Conservation (phyloP, 2,888 invertebrate species). For the Drosophila mettleri region DNA sequence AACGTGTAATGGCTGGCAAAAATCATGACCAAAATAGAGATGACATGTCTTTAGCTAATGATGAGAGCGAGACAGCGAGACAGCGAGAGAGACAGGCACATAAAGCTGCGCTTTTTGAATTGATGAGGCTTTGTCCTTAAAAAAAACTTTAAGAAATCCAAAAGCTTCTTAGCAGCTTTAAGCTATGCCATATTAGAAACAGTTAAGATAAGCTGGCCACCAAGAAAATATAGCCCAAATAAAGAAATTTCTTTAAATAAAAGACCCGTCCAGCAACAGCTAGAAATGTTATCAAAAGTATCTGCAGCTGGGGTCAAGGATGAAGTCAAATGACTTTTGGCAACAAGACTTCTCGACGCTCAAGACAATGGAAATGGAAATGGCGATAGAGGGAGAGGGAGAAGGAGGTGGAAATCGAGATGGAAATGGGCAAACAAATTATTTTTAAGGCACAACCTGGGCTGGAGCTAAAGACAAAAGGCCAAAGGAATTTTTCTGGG, state of each 20-base stretch:
- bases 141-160: neutral
- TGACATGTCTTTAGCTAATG: slow-evolving; percentile 56
- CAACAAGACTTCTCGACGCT: too few relatives aligned
- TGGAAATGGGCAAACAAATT: neutral
- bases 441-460: neutral
- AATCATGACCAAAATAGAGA: slow-evolving; percentile 71
- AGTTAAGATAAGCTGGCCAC: too few relatives aligned
- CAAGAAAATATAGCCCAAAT: too few relatives aligned
- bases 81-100: neutral
- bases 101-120: slow-evolving; percentile 13
- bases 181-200: neutral
- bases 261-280: neutral
- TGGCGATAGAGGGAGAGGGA: too few relatives aligned
- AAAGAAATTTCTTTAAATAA: neutral
- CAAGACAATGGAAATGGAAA: too few relatives aligned
- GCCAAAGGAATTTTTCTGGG: too few relatives aligned
- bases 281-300: too few relatives aligned
- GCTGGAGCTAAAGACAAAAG: neutral
- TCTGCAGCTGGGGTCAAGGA: too few relatives aligned
- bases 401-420: neutral
- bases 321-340: too few relatives aligned
- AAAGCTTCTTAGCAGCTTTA: neutral
- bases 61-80: slow-evolving; percentile 7
- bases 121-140: neutral
- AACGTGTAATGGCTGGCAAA: slow-evolving; percentile 60